Evolutionary conservation across 1,140 invertebrate genomes (phyloP).

Genomic region (Scaptomyza pallida): DNA sequence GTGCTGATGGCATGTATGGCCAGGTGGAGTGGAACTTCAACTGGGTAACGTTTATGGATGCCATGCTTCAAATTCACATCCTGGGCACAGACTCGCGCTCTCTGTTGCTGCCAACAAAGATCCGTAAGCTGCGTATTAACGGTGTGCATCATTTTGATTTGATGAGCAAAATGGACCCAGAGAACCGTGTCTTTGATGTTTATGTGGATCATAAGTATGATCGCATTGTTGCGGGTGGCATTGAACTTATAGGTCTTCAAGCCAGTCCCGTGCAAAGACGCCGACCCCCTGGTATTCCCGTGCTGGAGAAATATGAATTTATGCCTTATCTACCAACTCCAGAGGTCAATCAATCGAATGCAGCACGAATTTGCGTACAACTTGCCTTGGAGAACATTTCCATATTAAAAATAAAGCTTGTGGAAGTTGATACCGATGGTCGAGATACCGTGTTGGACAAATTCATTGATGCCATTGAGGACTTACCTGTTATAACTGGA

Average conservation of each 20-base stretch:
- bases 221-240: constrained; percentile 89
- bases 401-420: constrained; percentile 88
- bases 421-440: constrained; percentile 85
- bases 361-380: constrained; percentile 85
- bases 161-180: constrained; percentile 72
- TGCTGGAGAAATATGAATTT: constrained; percentile 91
- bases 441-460: constrained; percentile 85
- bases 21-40: constrained; percentile 89
- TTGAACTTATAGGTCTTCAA: constrained; percentile 92
- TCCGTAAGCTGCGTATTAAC: constrained; percentile 92
- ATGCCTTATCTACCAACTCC: constrained; percentile 87
- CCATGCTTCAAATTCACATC: constrained; percentile 94
- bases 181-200: constrained; percentile 82
- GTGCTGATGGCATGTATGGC: constrained; percentile 85
- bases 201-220: constrained; percentile 64
- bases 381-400: constrained; percentile 91
- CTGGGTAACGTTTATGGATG: constrained; percentile 97
- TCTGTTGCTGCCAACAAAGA: constrained; percentile 93
- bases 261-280: constrained; percentile 91
- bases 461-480: constrained; percentile 86
- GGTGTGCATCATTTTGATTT: constrained; percentile 87
- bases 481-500: constrained; percentile 86
- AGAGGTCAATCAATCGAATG: constrained; percentile 77
- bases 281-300: constrained; percentile 87
- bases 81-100: constrained; percentile 89